These are phyloP conservation scores for Drosophila antonietae DNA, from an alignment of 2,888 invertebrate species.

Conservation along the genomic window DNA sequence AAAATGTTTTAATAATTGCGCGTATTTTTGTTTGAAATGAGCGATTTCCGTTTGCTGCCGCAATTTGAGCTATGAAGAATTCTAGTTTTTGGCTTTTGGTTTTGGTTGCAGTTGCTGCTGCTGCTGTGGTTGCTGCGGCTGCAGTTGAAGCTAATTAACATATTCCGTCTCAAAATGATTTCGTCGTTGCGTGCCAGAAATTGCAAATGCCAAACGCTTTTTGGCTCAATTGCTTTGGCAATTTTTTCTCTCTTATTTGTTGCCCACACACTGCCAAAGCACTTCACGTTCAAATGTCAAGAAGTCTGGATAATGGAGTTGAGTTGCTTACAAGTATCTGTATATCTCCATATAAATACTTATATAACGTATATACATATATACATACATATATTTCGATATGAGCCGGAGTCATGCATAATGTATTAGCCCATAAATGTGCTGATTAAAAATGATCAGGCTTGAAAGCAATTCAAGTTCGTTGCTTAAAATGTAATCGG, in stretches of 20 bases:
- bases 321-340: slow-evolving; percentile 17
- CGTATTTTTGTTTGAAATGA: slow-evolving; percentile 69
- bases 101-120: slow-evolving; percentile 21
- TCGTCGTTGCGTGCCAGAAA: slow-evolving; percentile 73
- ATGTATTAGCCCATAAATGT: slow-evolving; percentile 67
- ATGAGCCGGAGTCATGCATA: slow-evolving; percentile 56
- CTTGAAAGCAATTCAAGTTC: slow-evolving; percentile 37
- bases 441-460: slow-evolving; percentile 55
- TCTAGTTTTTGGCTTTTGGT: slow-evolving; percentile 41
- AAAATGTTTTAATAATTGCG: slow-evolving; percentile 79
- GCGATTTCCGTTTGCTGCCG: slow-evolving; percentile 70
- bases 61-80: slow-evolving; percentile 67
- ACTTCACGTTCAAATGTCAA: slow-evolving; percentile 63
- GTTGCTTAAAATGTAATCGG: slow-evolving; percentile 43
- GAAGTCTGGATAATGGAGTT: slow-evolving; percentile 57
- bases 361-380: neutral
- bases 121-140: slow-evolving; percentile 13
- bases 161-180: slow-evolving; percentile 70
- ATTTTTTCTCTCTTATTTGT: slow-evolving; percentile 37
- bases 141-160: slow-evolving; percentile 71
- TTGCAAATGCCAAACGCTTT: slow-evolving; percentile 76
- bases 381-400: neutral
- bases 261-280: slow-evolving; percentile 38
- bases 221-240: slow-evolving; percentile 70
- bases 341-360: neutral